Evolutionary conservation across 2,113 vertebrate species (phyloP).

Genomic region (Rattus rattus): DNA sequence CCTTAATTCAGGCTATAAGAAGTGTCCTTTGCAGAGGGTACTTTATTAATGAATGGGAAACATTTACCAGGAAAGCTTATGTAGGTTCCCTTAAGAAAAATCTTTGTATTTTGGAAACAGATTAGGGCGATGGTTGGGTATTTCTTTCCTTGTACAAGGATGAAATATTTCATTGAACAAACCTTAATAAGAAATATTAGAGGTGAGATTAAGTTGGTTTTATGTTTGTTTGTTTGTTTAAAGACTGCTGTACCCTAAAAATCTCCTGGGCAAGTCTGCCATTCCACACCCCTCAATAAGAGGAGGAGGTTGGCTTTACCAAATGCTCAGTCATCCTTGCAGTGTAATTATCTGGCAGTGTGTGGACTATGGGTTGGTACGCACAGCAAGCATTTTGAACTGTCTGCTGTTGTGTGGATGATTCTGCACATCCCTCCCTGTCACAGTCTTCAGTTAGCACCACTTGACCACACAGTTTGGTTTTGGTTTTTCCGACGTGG

Average conservation of each 20-base stretch:
- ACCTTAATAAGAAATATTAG: slow-evolving; percentile 57
- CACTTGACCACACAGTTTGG: slow-evolving; percentile 79
- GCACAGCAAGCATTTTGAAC: slow-evolving; percentile 35
- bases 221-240: not conserved
- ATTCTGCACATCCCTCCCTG: slow-evolving; percentile 44
- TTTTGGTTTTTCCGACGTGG: slow-evolving; percentile 18
- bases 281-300: not conserved
- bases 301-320: slow-evolving; percentile 24
- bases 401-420: slow-evolving; percentile 15
- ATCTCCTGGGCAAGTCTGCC: not conserved
- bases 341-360: slow-evolving; percentile 84
- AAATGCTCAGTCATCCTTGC: slow-evolving; percentile 59
- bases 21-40: slow-evolving; percentile 12
- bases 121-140: not conserved
- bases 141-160: slow-evolving; percentile 46
- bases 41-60: not conserved
- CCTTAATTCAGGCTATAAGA: slow-evolving; percentile 30
- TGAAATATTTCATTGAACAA: slow-evolving; percentile 35
- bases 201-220: not conserved
- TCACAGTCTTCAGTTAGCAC: slow-evolving; percentile 83
- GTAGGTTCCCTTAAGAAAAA: slow-evolving; percentile 41
- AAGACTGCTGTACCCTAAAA: not conserved
- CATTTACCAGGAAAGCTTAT: slow-evolving; percentile 3
- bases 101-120: slow-evolving; percentile 41
- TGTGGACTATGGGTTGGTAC: slow-evolving; percentile 68